Evolutionary conservation across 2,797 vertebrate genomes (phyloP).

Genomic region (Paratrypauchen microcephalus): DNA sequence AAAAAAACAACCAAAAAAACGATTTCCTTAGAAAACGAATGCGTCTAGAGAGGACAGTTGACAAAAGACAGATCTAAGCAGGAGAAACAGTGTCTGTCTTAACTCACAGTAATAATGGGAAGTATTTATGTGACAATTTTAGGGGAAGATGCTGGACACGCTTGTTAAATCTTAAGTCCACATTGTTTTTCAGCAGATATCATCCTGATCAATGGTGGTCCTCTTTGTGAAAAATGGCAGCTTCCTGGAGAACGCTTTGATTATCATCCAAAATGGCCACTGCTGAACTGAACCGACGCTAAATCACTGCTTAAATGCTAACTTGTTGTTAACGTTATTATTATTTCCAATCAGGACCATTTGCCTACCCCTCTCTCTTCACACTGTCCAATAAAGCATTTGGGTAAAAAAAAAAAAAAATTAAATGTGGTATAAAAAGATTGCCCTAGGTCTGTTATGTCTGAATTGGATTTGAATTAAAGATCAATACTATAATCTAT

Average conservation of each 20-base stretch:
- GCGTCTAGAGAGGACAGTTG: constrained; percentile 31
- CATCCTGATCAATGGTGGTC: constrained; percentile 54
- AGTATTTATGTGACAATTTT: constrained; percentile 60
- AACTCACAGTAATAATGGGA: constrained; percentile 59
- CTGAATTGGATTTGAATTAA: too few species aligned
- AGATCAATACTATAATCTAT: not conserved
- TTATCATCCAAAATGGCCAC: constrained; percentile 43
- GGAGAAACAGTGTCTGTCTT: constrained; percentile 49
- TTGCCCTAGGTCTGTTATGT: too few species aligned
- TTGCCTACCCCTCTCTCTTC: too few species aligned
- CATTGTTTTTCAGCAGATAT: constrained; percentile 42
- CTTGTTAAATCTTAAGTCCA: constrained; percentile 55
- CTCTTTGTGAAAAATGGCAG: constrained; percentile 50
- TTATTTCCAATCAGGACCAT: too few species aligned
- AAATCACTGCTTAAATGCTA: constrained; percentile 30
- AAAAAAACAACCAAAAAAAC: constrained; percentile 29
- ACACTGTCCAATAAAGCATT: too few species aligned
- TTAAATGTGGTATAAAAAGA: not conserved
- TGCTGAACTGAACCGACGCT: constrained; percentile 52
- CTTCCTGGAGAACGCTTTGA: constrained; percentile 51
- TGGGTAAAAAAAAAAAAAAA: too few species aligned
- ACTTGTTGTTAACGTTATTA: constrained; percentile 19
- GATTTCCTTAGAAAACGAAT: constrained; percentile 41
- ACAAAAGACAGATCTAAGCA: constrained; percentile 61
- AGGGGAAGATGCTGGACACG: constrained; percentile 29